Evolutionary conservation across 2,888 invertebrate genomes (phyloP).

Genomic region (Actias luna): DNA sequence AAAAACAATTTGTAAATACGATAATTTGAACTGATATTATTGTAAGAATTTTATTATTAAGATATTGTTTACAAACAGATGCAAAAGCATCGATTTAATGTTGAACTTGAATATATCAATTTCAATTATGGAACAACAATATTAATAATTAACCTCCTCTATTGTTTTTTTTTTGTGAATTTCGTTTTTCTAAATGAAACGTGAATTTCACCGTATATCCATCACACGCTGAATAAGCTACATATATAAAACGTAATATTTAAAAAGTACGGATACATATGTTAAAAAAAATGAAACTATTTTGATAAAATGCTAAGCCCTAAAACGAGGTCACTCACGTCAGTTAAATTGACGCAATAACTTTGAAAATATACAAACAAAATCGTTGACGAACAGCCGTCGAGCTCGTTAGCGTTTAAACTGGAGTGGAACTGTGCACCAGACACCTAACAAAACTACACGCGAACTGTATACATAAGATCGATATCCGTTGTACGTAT

Average conservation of each 20-base stretch:
- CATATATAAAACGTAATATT: background rate
- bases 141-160: slow-evolving; percentile 6
- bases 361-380: slow-evolving; percentile 43
- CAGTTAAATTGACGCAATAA: slow-evolving; percentile 35
- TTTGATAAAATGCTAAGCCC: slow-evolving; percentile 7
- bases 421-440: slow-evolving; percentile 20
- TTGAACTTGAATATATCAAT: slow-evolving; percentile 76
- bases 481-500: background rate
- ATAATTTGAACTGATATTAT: slow-evolving; percentile 66
- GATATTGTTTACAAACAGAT: slow-evolving; percentile 66
- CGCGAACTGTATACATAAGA: background rate
- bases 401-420: slow-evolving; percentile 36
- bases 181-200: background rate
- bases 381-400: slow-evolving; percentile 33
- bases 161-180: background rate
- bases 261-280: background rate
- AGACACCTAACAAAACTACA: slow-evolving; percentile 1
- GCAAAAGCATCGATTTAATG: slow-evolving; percentile 67
- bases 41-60: slow-evolving; percentile 42
- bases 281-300: background rate
- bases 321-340: slow-evolving; percentile 31
- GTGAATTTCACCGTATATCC: background rate
- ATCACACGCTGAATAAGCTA: background rate
- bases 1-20: slow-evolving; percentile 47
- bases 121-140: slow-evolving; percentile 33